Evolutionary conservation across 2,113 vertebrate genomes (phyloP), one percentile per base, ranked within the genome.

Genomic region (Perca flavescens): DNA sequence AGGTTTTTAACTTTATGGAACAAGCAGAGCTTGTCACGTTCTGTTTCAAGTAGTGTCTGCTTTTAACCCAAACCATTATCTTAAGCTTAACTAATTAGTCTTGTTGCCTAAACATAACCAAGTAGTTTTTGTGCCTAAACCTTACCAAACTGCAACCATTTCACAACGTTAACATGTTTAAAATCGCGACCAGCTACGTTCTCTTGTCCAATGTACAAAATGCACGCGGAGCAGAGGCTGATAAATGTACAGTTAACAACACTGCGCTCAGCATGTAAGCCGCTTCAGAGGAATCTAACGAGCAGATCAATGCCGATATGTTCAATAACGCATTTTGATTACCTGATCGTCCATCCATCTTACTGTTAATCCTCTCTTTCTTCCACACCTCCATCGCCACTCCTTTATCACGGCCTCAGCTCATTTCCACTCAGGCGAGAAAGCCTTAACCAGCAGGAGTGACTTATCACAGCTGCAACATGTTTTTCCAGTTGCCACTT

Each of bases 251-350:
- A 6, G 40, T 58, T 72, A 6, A 53, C 74, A 77, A 52, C 58
- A 3, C 9, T 13, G 57, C 0, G 10, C 69, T 74, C 73, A 70
- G 68, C 68, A 57, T 15, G 60, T 21, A 19, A 46, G 6, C 7
- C 19, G 49, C 40, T 43, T 13, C n/a, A 65, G n/a, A 40, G 61
- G 31, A 85, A 6, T 54, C 66, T 82, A 79, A 88, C 75, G 13
- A 53, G 79, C 70, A 72, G 66, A 46, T 88, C 79, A 4, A 68
- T 85, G 61, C 10, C 46, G 17, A 61, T 31, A 66, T 58, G 73
- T 61, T 62, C 67, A 25, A 72, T 67, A 40, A 64, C 0, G 70
- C 69, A 34, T 65, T 43, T 72, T 74, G 69, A 85, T 83, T 64
- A 62, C 47, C 63, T 50, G 46, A 17, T 66, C n/a, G 14, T 40